Conservation (phyloP, 2,888 invertebrate species). For the Hofmannophila pseudospretella region DNA sequence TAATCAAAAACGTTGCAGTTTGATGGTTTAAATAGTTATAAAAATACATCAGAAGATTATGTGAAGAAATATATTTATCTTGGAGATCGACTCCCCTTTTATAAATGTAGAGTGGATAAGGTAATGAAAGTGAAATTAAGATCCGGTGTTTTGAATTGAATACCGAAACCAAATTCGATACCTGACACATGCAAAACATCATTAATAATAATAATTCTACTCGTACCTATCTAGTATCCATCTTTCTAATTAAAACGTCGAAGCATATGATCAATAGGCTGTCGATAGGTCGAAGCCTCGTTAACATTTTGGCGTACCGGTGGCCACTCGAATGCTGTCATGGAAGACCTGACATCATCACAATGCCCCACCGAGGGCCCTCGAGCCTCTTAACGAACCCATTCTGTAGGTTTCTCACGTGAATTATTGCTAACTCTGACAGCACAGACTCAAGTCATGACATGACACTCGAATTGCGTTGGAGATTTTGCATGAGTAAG, state of each 20-base stretch:
- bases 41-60: too few species aligned
- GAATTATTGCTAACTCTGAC: slow-evolving; percentile 42
- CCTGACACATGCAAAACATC: too few species aligned
- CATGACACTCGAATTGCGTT: slow-evolving; percentile 5
- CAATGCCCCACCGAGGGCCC: slow-evolving; percentile 57
- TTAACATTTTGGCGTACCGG: slow-evolving; percentile 44
- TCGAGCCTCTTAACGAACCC: slow-evolving; percentile 69
- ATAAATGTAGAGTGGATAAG: too few species aligned
- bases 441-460: not conserved
- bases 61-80: too few species aligned
- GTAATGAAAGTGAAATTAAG: too few species aligned
- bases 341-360: slow-evolving; percentile 52
- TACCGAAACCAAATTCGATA: too few species aligned
- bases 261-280: slow-evolving; percentile 2
- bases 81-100: too few species aligned
- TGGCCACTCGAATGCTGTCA: slow-evolving; percentile 49
- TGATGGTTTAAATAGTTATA: too few species aligned
- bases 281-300: slow-evolving; percentile 30
- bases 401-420: slow-evolving; percentile 73
- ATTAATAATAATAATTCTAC: not conserved
- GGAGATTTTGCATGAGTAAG: slow-evolving; percentile 8
- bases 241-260: slow-evolving; percentile 7
- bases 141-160: too few species aligned
- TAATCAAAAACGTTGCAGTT: too few species aligned
- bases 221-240: too few species aligned